These are phyloP conservation scores for Ciconia maguari DNA, from an alignment of 2,113 vertebrate genomes.

Conservation along the genomic window DNA sequence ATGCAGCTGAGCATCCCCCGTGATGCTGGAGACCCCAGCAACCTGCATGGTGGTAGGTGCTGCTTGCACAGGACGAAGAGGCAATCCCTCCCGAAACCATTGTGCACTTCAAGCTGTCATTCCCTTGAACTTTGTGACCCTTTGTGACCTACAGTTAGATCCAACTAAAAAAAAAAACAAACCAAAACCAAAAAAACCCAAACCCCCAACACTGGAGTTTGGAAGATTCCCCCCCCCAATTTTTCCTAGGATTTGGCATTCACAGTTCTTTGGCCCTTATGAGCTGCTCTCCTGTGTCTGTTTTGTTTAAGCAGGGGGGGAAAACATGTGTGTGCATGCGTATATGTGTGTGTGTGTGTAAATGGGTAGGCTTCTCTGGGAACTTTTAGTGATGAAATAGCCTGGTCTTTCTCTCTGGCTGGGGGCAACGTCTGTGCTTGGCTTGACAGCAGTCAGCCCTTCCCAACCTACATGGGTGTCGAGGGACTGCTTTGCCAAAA, in stretches of 20 bases:
- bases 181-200: not conserved
- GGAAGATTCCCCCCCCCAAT: rapidly evolving
- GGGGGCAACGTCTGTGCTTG: not conserved
- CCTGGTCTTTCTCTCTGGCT: not conserved
- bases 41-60: rapidly evolving
- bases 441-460: not conserved
- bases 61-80: not conserved
- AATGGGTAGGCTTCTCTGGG: not conserved
- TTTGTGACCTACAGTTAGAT: not conserved
- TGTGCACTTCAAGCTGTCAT: rapidly evolving
- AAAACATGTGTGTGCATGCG: rapidly evolving
- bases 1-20: not conserved
- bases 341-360: not conserved
- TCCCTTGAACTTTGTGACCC: not conserved
- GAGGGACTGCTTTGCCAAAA: not conserved
- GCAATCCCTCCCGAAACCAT: not conserved
- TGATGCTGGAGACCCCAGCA: rapidly evolving
- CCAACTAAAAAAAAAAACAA: rapidly evolving
- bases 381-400: not conserved
- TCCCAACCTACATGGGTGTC: not conserved
- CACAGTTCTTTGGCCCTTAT: not conserved
- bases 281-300: not conserved
- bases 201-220: not conserved
- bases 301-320: not conserved
- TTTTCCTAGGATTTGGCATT: not conserved